Base-by-base conservation (phyloP, 2,888 invertebrate genomes). In the Tachina fera region DNA sequence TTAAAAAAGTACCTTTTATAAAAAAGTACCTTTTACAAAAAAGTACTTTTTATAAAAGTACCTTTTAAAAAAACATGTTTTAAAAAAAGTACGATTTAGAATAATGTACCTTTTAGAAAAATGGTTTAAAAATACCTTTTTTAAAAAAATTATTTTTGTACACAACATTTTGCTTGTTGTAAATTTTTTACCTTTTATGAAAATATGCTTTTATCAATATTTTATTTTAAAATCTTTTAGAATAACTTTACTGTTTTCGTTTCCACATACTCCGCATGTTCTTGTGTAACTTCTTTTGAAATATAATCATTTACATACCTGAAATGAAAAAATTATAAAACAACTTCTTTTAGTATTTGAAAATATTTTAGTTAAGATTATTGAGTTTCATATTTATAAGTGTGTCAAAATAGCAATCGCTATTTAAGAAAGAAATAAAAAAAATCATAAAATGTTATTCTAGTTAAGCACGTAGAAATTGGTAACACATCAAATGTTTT, bases 221-320 rank as follows among this genome's bases (percentile, higher is more conserved):
- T 4, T 31, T 31, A 31, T 31, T 31, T 31, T 5, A 5, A 31
- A 6, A 31, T 31, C 10, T 3, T 53, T 53, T 3, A 11, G 19
- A 11, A 22, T 53, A 22, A 4, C 10, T 11, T 5, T 9, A 53
- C 1, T 22, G 3, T 1, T 53, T 53, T 5, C 19, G 51, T 14
- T 16, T 51, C 51, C 41, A 53, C 10, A 19, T 0, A 75, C 8
- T 39, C 47, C 14, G 72, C 56, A 79, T 61, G 41, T 67, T 49
- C 70, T 61, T 60, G 8, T 6, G 4, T 41, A 51, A 41, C 41
- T n/a, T 10, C 13, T 45, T 51, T 19, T 1, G 4, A 8, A 9
- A 14, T 49, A 49, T 8, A 31, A 31, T 6, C 8, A 41, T 58
- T 39, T 53, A 11, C 72, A 67, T 72, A 80, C 72, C 72, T 81